Evolutionary conservation across 2,888 invertebrate species (phyloP), one percentile per base, ranked within the genome.

Genomic region (Hartigia nigra): DNA sequence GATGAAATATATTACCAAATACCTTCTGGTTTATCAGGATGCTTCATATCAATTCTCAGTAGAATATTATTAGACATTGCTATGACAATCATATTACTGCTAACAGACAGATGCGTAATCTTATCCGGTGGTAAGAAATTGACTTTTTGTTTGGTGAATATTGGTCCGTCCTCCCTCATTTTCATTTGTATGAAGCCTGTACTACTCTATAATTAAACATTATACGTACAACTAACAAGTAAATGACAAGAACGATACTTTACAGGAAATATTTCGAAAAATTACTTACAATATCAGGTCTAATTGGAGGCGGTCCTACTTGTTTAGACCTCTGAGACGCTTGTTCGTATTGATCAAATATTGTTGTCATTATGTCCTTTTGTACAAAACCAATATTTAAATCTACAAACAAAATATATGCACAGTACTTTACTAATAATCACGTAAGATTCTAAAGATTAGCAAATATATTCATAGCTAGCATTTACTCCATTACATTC

Each of bases 131-230:
- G 96, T 80, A 95, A 95, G 83, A 97, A 95, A 86, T 95, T 95
- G 92, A 97, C 96, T 91, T 95, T 96, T 83, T 96, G 95, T 91
- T 96, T 98, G 55, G 95, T 95, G 91, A 98, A 98, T 91, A 98
- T 97, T 12, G 97, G 97, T 31, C 94, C 93, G 83, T 97, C 97
- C 86, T 96, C 95, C 86, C 95, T 95, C 32, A 95, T 88, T 79
- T 93, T 93, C 93, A 94, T 93, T 86, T 94, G 93, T 70, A 94
- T 93, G 83, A 93, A 94, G 31, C 93, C 93, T 79, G 93, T 89
- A 5, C 93, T 92, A 83, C 92, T 92, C 92, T 92, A 78, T 69
- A 87, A 85, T 31, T 4, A 77, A 31, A 76, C 35, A 70, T 37
- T 34, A 39, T 32, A 39, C 70, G 55, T 78, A 81, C 77, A 23